phyloP scores from a whole-genome alignment of 2,888 invertebrate species.

The Seladonia tumulorum region DNA sequence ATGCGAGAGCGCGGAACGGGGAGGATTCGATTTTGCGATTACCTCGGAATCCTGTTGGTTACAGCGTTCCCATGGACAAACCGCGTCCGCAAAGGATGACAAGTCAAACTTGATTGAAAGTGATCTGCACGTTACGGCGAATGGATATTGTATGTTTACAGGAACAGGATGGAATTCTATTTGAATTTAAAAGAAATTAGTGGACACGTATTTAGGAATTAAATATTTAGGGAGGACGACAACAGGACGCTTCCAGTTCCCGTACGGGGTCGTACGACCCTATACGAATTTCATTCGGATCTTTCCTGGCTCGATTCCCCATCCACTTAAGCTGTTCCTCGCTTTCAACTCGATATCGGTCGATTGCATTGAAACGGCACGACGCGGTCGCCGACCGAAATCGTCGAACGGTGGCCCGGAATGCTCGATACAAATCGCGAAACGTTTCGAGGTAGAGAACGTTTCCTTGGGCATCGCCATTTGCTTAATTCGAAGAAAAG shows the following conservation, averaged over 20 bases:
- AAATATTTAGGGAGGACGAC: not conserved
- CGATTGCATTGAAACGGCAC: slow-evolving; percentile 20
- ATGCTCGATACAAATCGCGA: slow-evolving; percentile 35
- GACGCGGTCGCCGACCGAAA: slow-evolving; percentile 21
- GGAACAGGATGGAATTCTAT: too few species aligned
- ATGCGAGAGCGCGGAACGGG: not conserved
- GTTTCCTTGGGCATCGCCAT: slow-evolving; percentile 35
- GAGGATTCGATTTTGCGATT: slow-evolving; percentile 5
- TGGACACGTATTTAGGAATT: too few species aligned
- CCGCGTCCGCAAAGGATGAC: not conserved
- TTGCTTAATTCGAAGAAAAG: slow-evolving; percentile 55
- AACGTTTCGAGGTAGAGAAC: not conserved
- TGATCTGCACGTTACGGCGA: too few species aligned
- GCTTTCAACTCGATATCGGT: slow-evolving; percentile 15
- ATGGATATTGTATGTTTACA: too few species aligned
- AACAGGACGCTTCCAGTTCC: not conserved
- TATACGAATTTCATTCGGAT: not conserved
- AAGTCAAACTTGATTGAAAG: too few species aligned
- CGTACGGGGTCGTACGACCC: not conserved
- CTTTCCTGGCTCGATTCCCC: not conserved
- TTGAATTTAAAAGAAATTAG: too few species aligned
- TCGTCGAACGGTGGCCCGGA: slow-evolving; percentile 1
- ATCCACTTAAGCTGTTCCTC: not conserved
- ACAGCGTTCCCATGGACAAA: slow-evolving; percentile 30
- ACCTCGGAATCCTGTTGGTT: slow-evolving; percentile 27